Evolutionary conservation across 1,140 invertebrate genomes (phyloP), one percentile per base, ranked within the genome.

Genomic region (Conus betulinus): DNA sequence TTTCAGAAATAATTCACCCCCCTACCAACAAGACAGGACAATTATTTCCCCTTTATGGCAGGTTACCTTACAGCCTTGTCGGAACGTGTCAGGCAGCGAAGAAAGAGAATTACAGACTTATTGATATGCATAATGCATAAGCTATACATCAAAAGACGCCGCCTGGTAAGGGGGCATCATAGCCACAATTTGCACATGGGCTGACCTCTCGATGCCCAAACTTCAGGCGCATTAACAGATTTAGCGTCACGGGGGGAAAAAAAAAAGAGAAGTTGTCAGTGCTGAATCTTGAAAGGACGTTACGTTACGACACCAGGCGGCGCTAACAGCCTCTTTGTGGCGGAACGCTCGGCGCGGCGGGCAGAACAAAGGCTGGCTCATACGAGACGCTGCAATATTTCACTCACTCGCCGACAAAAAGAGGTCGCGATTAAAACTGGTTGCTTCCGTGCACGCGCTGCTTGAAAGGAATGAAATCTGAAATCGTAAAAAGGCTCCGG

Each of bases 121-220:
- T 71, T 71, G 67, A 71, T 71, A 71, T 71, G 67, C 67, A 71
- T 71, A 20, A 71, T 71, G 67, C 67, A 71, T 71, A n/a, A 71
- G 67, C 23, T 7, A 71, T 71, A 71, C 67, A 71, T 71, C 67
- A 71, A 71, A 71, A 71, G 13, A 23, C 6, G 20, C 15, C 13
- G 23, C 20, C 67, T 71, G 15, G 67, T n/a, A 2, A 23, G 20
- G 57, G 17, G 67, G 11, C 67, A 71, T 71, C 23, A 20, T 7
- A 13, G 67, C 20, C 11, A 71, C 57, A 71, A 20, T 23, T 6
- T 13, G 11, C 13, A 20, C 20, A 71, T 23, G 23, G 6, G 67
- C 15, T 71, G 67, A 71, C 67, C 67, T 71, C 23, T 23, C 67
- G 67, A 71, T 20, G 67, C 6, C 13, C 67, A 23, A 23, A 71